Base-by-base conservation (phyloP, 2,888 invertebrate species). In the Eustalomyia histrio region DNA sequence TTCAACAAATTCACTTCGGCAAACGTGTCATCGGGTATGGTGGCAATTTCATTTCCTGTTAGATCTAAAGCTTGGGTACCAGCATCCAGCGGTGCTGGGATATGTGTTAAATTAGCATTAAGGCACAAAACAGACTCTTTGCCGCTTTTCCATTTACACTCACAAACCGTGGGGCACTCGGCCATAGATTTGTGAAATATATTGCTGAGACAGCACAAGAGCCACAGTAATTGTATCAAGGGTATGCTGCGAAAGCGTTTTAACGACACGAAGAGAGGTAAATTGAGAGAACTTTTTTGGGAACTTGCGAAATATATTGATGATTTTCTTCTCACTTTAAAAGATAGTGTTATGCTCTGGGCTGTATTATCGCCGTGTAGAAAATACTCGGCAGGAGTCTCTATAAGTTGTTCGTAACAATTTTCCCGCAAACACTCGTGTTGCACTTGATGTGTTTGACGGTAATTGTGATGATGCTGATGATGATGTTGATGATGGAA, bases 101-200 rank as follows among this genome's bases (percentile, higher is more conserved):
- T 93, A 86, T 93, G 92, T 85, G 94, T 93, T 85, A 96, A 92
- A 88, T 95, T 95, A 80, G 95, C 95, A 89, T 94, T 94, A 85
- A 93, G 92, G 91, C 96, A 97, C 86, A 95, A 92, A 75, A 95
- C 96, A 64, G 95, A 95, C 91, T 96, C 96, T 90, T 96, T 96
- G 86, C 96, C 96, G 88, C 94, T 94, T 90, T 95, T 95, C 96
- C 96, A 97, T 91, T 96, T 96, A 92, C 96, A 96, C 91, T 96
- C 95, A 91, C 96, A 97, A 85, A 94, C 92, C 82, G 92, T 92
- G 68, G 95, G 95, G 89, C 95, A 95, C 86, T 94, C 94, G 87
- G 93, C 93, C 84, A 91, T 86, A 33, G 86, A 82, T 60, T 84
- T 84, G 80, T 85, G 85, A 10, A 85, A 85, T 79, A 90, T 84